phyloP scores from a whole-genome alignment of 2,113 vertebrate genomes.

The Bubalus kerabau region DNA sequence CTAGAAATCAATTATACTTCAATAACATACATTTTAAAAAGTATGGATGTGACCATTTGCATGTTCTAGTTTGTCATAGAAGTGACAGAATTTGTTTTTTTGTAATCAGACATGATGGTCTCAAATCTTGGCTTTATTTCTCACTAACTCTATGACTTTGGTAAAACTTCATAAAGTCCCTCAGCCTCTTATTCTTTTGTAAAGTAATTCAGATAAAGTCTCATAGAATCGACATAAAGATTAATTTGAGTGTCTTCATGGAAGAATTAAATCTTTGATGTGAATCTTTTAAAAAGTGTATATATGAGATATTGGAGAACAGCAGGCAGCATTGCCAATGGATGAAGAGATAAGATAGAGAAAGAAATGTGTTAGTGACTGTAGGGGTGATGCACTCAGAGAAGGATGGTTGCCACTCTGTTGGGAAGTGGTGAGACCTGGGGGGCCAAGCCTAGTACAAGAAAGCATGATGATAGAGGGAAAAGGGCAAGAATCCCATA shows the following conservation, averaged over 20 bases:
- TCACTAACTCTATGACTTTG: neutral
- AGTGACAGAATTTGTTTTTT: neutral
- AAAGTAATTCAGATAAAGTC: neutral
- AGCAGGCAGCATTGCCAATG: neutral
- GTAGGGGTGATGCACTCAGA: neutral
- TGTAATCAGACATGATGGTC: neutral
- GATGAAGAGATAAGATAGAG: neutral
- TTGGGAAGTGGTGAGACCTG: neutral
- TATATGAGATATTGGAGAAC: neutral
- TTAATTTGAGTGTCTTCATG: neutral
- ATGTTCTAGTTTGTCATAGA: neutral
- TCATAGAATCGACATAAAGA: neutral
- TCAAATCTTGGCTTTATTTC: neutral
- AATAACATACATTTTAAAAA: neutral
- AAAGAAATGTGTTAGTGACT: neutral
- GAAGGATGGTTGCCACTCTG: neutral
- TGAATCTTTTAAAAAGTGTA: neutral
- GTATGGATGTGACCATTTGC: neutral
- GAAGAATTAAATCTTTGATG: neutral
- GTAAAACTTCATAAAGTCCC: neutral
- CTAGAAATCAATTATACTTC: neutral
- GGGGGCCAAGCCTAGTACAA: neutral
- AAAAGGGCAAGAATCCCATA: neutral
- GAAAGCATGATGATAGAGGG: no score
- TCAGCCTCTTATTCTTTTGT: neutral